Base-by-base conservation (phyloP, 2,888 invertebrate genomes). In the Dysmachus trigonus region DNA sequence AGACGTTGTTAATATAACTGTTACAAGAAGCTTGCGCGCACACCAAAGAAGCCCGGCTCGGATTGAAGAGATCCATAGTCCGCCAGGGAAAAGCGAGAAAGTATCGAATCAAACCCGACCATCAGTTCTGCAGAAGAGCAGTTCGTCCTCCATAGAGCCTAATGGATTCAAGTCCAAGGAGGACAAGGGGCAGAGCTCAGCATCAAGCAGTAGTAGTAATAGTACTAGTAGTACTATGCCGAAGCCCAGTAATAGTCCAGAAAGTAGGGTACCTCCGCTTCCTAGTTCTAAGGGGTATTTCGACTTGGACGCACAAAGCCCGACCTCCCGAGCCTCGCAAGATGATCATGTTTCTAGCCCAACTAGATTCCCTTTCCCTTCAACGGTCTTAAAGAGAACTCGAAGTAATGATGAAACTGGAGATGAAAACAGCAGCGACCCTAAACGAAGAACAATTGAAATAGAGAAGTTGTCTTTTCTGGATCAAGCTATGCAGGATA, bases 1-100 rank as follows among this genome's bases (percentile, higher is more conserved):
- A 84, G 90, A 91, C 87, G 90, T 93, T 47, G 91, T 92, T 0
- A 91, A 91, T 87, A 89, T 89, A 0, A 91, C 91, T 3, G 90
- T 90, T 0, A 91, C 89, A 0, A 91, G 91, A 83, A 89, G 90
- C 87, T 87, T 92, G 30, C 91, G 90, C 1, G 89, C 89, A 62
- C 77, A 62, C n/a, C 76, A 71, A 53, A 38, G 76, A 73, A 85
- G 51, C 41, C 72, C 47, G 30, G 72, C 73, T 31, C 15, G 47
- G 8, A 73, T 72, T 30, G 35, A 73, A 47, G 73, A 73, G 41
- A 47, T 41, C 27, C 27, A 84, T 7, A 72, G 84, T 79, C 79
- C 73, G 30, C 15, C 22, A 1, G 73, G 15, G 5, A 47, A 47
- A 8, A 41, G 10, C 3, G 41, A 84, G 18, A 47, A 72, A 73